These are phyloP conservation scores for Baronia brevicornis DNA, from an alignment of 2,888 invertebrate species.

Conservation along the genomic window DNA sequence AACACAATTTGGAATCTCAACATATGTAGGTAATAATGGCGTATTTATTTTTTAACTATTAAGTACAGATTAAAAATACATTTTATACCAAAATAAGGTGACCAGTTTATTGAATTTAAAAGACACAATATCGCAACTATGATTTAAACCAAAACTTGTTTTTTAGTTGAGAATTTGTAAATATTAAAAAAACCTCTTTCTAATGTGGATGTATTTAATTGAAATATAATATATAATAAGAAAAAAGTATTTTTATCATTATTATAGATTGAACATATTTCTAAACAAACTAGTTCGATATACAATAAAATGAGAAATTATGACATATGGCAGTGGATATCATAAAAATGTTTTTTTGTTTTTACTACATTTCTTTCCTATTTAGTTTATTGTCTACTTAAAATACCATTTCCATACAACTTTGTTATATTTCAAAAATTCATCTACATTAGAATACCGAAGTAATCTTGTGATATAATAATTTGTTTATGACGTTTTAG, in stretches of 20 bases:
- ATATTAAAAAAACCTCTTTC: slow-evolving; percentile 20
- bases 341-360: slow-evolving; percentile 36
- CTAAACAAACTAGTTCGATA: no score
- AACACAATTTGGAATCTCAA: slow-evolving; percentile 12
- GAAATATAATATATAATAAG: no score
- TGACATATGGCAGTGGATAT: slow-evolving; percentile 25
- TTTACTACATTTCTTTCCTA: slow-evolving; percentile 27
- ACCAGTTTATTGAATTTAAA: slow-evolving; percentile 40
- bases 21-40: slow-evolving; percentile 15
- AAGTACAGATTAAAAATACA: slow-evolving; percentile 17
- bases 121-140: slow-evolving; percentile 23
- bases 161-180: slow-evolving; percentile 27
- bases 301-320: no score
- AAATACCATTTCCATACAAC: no score
- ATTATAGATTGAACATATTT: no score
- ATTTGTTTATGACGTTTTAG: slow-evolving; percentile 14
- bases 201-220: no score
- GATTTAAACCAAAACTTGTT: slow-evolving; percentile 42
- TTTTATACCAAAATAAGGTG: slow-evolving; percentile 59
- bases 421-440: no score
- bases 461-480: slow-evolving; percentile 11
- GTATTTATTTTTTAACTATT: slow-evolving; percentile 25
- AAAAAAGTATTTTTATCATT: no score
- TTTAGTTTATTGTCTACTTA: no score
- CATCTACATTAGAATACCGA: no score